Conservation (phyloP, 1,140 invertebrate species). For the Leptopilina boulardi region DNA sequence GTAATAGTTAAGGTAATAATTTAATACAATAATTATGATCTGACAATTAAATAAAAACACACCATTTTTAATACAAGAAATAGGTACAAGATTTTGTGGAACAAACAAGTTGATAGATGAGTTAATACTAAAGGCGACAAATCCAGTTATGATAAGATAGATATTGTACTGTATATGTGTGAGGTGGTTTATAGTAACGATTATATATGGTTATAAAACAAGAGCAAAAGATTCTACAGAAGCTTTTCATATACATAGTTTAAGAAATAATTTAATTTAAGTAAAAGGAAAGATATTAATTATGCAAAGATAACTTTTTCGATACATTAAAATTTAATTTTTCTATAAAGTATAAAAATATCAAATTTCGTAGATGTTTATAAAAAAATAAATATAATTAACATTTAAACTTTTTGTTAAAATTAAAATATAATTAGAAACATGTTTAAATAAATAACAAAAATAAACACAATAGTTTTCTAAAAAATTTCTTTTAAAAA, state of each 20-base stretch:
- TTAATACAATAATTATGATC: not conserved
- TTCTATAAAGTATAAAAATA: too few relatives aligned
- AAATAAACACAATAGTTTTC: too few relatives aligned
- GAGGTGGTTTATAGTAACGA: not conserved
- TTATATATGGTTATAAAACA: not conserved
- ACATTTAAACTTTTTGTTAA: too few relatives aligned
- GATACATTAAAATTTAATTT: too few relatives aligned
- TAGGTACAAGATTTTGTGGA: not conserved
- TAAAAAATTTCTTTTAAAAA: too few relatives aligned
- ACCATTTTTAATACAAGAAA: not conserved
- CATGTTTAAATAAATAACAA: too few relatives aligned
- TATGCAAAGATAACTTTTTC: not conserved
- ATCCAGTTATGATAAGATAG: slow-evolving; percentile 22
- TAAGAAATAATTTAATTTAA: not conserved
- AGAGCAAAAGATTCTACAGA: not conserved
- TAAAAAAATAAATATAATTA: too few relatives aligned
- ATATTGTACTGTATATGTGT: not conserved
- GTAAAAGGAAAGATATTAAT: not conserved
- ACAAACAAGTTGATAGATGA: slow-evolving; percentile 29
- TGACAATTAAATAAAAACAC: not conserved
- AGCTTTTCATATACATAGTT: too few relatives aligned
- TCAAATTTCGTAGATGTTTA: too few relatives aligned
- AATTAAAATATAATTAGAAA: too few relatives aligned
- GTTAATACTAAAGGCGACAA: not conserved
- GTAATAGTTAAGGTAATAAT: too few relatives aligned